These are phyloP conservation scores for Ochlodes sylvanus DNA, from an alignment of 2,888 invertebrate genomes.

Conservation along the genomic window DNA sequence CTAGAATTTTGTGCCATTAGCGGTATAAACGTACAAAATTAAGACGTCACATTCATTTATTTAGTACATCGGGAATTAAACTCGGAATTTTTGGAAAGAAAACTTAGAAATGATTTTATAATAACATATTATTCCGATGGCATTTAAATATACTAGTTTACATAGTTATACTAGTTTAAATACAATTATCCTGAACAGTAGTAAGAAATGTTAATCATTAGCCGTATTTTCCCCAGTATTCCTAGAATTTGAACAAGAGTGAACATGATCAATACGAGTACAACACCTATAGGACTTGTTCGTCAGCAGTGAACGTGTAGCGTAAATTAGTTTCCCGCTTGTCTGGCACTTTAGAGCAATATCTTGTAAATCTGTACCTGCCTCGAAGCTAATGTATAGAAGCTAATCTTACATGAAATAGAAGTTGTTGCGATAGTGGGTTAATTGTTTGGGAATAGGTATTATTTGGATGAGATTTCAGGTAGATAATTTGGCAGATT, in stretches of 20 bases:
- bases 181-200: too few species aligned
- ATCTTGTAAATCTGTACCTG: slow-evolving; percentile 30
- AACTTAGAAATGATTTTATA: too few species aligned
- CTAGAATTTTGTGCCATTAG: not conserved
- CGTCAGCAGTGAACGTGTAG: slow-evolving; percentile 25
- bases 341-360: slow-evolving; percentile 32
- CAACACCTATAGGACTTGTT: slow-evolving; percentile 28
- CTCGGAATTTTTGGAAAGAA: not conserved
- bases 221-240: not conserved
- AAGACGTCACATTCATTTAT: not conserved
- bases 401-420: slow-evolving; percentile 23
- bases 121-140: too few species aligned
- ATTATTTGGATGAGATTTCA: not conserved
- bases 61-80: not conserved
- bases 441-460: not conserved
- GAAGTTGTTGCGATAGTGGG: slow-evolving; percentile 9
- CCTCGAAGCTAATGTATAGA: slow-evolving; percentile 21
- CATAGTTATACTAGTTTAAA: too few species aligned
- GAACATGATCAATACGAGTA: slow-evolving; percentile 32
- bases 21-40: not conserved
- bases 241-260: slow-evolving; percentile 7
- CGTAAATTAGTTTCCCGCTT: slow-evolving; percentile 33
- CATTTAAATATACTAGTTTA: too few species aligned
- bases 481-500: too few species aligned
- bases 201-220: too few species aligned